phyloP scores from a whole-genome alignment of 2,113 vertebrate genomes.

The Tinamus guttatus region DNA sequence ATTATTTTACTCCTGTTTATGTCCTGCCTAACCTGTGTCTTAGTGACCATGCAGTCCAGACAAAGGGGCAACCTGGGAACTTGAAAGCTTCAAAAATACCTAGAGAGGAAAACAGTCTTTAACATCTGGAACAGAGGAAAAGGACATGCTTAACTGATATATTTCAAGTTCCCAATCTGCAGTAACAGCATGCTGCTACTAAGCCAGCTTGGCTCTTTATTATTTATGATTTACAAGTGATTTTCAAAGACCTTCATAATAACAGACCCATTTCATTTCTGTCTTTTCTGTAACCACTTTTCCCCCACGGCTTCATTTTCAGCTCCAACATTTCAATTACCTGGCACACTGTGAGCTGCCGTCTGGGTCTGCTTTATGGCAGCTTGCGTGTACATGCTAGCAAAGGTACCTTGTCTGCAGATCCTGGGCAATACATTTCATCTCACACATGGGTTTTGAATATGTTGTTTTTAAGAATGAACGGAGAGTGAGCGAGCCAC shows the following conservation, averaged over 20 bases:
- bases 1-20: background rate
- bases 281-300: background rate
- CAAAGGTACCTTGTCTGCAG: background rate
- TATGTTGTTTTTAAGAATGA: background rate
- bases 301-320: background rate
- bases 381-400: background rate
- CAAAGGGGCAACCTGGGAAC: background rate
- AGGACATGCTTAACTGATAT: background rate
- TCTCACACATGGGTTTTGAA: background rate
- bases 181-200: background rate
- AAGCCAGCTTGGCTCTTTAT: background rate
- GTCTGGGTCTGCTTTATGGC: background rate
- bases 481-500: rapidly evolving
- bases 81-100: background rate
- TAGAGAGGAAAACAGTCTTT: background rate
- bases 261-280: background rate
- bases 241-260: background rate
- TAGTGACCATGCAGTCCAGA: background rate
- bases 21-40: rapidly evolving
- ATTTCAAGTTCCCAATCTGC: background rate
- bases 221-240: background rate
- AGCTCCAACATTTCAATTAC: background rate
- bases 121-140: background rate
- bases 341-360: background rate
- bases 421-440: background rate